Percentiles rank a stretch among this genome's conserved stretches.
phyloP scores from a whole-genome alignment of 2,113 vertebrate genomes.

The Sclerurus mexicanus region DNA sequence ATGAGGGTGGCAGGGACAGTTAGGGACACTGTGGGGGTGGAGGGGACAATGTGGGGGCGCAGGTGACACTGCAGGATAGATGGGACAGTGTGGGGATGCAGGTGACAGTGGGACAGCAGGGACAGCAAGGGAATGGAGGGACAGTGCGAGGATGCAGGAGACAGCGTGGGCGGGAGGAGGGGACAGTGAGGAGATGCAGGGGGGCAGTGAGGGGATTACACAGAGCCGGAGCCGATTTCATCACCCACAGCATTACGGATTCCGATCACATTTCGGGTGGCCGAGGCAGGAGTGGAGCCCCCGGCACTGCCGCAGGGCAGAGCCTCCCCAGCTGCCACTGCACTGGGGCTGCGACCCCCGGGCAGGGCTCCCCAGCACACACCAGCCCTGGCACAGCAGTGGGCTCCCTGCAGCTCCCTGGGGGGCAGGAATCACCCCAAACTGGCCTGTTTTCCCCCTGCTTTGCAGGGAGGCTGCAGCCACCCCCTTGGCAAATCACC shows the following conservation, averaged over 20 bases:
- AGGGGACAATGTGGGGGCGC: not conserved
- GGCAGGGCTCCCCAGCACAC: not conserved
- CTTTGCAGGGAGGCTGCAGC: not conserved
- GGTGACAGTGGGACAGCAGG: too few relatives aligned
- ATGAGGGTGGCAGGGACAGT: too few relatives aligned
- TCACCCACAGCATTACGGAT: conserved; percentile 36
- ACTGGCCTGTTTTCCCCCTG: rapidly evolving
- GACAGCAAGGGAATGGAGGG: rapidly evolving
- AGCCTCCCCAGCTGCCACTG: not conserved
- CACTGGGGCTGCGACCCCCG: not conserved
- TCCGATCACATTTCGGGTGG: not conserved
- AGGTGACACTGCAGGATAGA: not conserved
- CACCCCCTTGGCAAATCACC: too few relatives aligned
- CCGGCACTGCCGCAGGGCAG: not conserved
- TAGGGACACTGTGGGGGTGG: not conserved
- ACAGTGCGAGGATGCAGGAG: not conserved
- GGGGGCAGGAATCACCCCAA: not conserved
- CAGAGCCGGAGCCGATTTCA: conserved; percentile 51
- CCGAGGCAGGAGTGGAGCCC: not conserved
- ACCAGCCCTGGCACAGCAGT: not conserved
- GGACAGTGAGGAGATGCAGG: not conserved
- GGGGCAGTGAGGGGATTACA: conserved; percentile 30
- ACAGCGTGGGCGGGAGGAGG: not conserved
- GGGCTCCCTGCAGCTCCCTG: not conserved
- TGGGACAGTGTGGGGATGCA: not conserved